Percentiles rank a stretch among this genome's conserved stretches.
Evolutionary conservation across 2,113 vertebrate genomes (phyloP).

Genomic region (Oxyruncus cristatus): DNA sequence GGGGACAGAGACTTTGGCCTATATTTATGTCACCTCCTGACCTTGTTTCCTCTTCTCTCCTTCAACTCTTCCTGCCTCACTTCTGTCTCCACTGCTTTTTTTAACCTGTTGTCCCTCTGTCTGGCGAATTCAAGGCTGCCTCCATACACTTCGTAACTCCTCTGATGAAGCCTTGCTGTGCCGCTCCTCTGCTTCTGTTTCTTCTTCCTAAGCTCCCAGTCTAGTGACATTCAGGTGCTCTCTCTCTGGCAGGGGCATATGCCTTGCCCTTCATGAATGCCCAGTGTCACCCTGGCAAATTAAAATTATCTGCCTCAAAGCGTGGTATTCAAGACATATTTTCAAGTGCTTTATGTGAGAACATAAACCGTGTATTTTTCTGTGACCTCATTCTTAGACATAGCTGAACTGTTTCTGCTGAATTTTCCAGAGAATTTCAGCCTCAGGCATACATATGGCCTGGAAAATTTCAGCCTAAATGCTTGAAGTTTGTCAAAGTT

Average conservation of each 20-base stretch:
- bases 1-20: neutral
- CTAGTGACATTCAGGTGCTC: neutral
- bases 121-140: neutral
- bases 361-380: conserved; percentile 39
- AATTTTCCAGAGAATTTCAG: conserved; percentile 58
- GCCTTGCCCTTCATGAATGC: neutral
- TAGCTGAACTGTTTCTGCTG: conserved; percentile 39
- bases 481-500: conserved; percentile 49
- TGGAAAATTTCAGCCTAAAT: conserved; percentile 59
- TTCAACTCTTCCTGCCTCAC: neutral
- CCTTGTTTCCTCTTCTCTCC: neutral
- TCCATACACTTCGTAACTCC: neutral
- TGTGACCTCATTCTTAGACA: conserved; percentile 59
- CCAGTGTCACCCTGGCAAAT: neutral
- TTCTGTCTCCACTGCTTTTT: neutral
- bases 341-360: conserved; percentile 45
- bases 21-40: neutral
- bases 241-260: neutral
- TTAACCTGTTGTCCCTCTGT: neutral
- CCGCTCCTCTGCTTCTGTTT: fast-evolving
- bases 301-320: conserved; percentile 18
- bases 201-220: neutral
- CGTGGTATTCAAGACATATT: neutral
- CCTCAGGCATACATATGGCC: conserved; percentile 46
- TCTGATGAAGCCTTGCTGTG: neutral